phyloP scores from a whole-genome alignment of 2,797 vertebrate species.

The Protonibea diacanthus region DNA sequence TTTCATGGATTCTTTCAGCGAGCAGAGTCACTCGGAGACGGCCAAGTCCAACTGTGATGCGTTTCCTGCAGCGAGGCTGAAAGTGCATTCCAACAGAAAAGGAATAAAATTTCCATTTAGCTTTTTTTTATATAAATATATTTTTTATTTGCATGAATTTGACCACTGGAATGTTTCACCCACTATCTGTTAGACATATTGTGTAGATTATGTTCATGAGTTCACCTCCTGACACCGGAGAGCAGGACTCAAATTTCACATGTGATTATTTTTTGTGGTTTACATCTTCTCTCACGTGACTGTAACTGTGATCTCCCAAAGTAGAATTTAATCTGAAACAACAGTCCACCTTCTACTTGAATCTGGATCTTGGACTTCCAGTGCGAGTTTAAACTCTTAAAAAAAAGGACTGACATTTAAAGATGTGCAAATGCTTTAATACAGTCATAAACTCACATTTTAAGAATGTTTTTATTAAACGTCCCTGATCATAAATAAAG shows the following conservation, averaged over 20 bases:
- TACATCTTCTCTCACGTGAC: too few relatives aligned
- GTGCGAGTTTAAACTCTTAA: too few relatives aligned
- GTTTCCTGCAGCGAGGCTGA: background rate
- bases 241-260: background rate
- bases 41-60: too few relatives aligned
- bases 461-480: slow-evolving; percentile 13
- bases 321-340: too few relatives aligned
- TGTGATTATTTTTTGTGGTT: background rate
- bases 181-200: background rate
- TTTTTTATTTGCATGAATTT: background rate
- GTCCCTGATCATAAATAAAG: background rate
- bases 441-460: background rate
- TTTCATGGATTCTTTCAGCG: background rate
- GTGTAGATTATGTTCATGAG: background rate
- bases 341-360: too few relatives aligned
- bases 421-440: background rate
- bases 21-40: background rate
- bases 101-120: background rate
- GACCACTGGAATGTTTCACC: background rate
- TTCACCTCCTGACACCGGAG: background rate
- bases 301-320: background rate
- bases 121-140: too few relatives aligned
- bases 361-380: too few relatives aligned
- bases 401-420: background rate
- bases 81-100: background rate